Conservation (phyloP, 2,888 invertebrate species). For the Drosophila crucigera region DNA sequence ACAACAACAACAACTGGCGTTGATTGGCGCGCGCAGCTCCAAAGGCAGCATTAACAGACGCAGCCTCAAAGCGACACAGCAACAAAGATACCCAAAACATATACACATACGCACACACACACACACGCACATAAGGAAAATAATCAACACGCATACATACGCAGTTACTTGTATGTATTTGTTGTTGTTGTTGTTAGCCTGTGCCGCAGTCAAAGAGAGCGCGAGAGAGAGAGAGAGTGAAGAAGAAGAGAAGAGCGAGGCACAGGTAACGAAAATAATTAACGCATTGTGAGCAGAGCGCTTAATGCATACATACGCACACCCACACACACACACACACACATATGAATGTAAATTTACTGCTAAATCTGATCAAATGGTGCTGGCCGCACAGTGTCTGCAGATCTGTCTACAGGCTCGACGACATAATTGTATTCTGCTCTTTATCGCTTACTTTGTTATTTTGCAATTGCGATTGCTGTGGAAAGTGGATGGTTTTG, state of each 20-base stretch:
- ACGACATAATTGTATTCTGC: constrained; percentile 9
- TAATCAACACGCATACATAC: constrained; percentile 14
- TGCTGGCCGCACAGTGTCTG: constrained; percentile 41
- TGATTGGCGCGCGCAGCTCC: constrained; percentile 63
- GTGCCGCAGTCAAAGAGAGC: constrained; percentile 5
- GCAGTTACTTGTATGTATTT: neutral
- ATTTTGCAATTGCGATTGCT: neutral
- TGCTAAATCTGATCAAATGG: constrained; percentile 7
- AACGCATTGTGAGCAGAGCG: constrained; percentile 55
- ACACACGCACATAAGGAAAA: neutral
- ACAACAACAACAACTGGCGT: constrained; percentile 33
- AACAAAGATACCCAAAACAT: constrained; percentile 49
- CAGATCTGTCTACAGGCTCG: constrained; percentile 20
- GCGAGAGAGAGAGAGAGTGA: constrained; percentile 7
- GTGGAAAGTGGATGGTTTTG: neutral
- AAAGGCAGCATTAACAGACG: constrained; percentile 33
- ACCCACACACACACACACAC: neutral
- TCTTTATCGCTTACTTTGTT: neutral
- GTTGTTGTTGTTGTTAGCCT: constrained; percentile 14
- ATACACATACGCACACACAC: constrained; percentile 11
- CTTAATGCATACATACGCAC: constrained; percentile 17
- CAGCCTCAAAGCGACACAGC: constrained; percentile 7
- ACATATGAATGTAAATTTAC: neutral
- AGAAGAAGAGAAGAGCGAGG: constrained; percentile 23
- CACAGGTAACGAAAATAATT: constrained; percentile 71